Percentiles rank a stretch among this genome's conserved stretches.
Conservation (phyloP, 2,888 invertebrate species). For the Nycteola revayana region DNA sequence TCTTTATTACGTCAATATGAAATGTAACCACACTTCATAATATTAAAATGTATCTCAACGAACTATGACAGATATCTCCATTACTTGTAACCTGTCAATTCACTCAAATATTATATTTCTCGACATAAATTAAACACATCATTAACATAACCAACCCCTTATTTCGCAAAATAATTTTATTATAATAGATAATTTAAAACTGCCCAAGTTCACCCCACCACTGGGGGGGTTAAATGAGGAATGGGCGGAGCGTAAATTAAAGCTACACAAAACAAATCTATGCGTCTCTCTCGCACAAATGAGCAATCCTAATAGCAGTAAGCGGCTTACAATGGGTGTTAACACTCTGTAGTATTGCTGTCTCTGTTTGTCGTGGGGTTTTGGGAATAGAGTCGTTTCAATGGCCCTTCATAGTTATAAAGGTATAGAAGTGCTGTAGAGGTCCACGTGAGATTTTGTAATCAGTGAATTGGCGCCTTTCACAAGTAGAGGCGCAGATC, state of each 20-base stretch:
- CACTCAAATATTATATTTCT: constrained; percentile 51
- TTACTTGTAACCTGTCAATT: constrained; percentile 32
- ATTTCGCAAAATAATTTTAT: constrained; percentile 80
- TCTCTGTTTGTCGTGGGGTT: constrained; percentile 54
- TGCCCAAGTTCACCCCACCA: constrained; percentile 76
- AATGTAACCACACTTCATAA: no score
- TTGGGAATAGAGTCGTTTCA: constrained; percentile 58
- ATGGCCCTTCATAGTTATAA: constrained; percentile 69
- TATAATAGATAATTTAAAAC: constrained; percentile 82
- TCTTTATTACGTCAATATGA: no score
- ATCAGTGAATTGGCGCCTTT: constrained; percentile 79
- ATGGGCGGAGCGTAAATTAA: constrained; percentile 68
- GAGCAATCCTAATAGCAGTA: constrained; percentile 74
- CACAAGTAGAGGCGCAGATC: constrained; percentile 70
- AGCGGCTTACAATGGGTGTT: constrained; percentile 77
- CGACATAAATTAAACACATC: constrained; percentile 75
- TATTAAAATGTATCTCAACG: no score
- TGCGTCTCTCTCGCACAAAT: constrained; percentile 71
- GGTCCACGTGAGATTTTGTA: constrained; percentile 81
- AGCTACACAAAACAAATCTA: constrained; percentile 59
- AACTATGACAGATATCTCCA: no score
- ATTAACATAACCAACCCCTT: constrained; percentile 80
- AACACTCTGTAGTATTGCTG: constrained; percentile 47
- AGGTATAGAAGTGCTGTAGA: constrained; percentile 61
- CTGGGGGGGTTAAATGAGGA: constrained; percentile 62